Evolutionary conservation across 23 tunicate genomes (phyloP).

Genomic region (Botrylloides violaceus): DNA sequence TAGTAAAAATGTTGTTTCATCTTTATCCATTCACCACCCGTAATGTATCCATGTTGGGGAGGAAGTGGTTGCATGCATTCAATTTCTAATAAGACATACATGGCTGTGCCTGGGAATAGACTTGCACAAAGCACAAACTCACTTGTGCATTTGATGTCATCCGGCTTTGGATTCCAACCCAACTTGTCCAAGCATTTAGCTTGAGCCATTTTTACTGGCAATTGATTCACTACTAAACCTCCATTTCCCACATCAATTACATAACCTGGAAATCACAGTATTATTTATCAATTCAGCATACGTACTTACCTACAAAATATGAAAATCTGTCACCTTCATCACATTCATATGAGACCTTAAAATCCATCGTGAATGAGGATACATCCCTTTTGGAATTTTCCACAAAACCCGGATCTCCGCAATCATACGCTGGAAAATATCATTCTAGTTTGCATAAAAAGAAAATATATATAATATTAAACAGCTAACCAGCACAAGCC

Average conservation of each 20-base stretch:
- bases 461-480: not conserved
- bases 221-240: constrained; percentile 1
- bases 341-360: not conserved
- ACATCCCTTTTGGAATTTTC: not conserved
- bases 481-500: constrained; percentile 23
- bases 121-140: no score
- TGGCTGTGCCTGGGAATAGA: no score
- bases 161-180: constrained; percentile 43
- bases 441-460: no score
- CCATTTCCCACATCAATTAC: constrained; percentile 18
- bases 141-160: constrained; percentile 29
- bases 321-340: not conserved
- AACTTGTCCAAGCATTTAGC: constrained; percentile 12
- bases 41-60: constrained; percentile 32
- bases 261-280: constrained; percentile 7
- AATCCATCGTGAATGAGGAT: not conserved
- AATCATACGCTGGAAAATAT: constrained; percentile 36
- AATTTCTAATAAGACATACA: constrained; percentile 8
- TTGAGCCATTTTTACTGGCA: not conserved
- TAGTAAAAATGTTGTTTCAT: constrained; percentile 21
- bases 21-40: constrained; percentile 36
- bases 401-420: constrained; percentile 12
- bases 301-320: no score
- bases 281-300: no score
- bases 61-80: constrained; percentile 42